Percentiles rank a stretch among this genome's conserved stretches.
Conservation (phyloP, 1,140 invertebrate species). For the Tribolium madens region DNA sequence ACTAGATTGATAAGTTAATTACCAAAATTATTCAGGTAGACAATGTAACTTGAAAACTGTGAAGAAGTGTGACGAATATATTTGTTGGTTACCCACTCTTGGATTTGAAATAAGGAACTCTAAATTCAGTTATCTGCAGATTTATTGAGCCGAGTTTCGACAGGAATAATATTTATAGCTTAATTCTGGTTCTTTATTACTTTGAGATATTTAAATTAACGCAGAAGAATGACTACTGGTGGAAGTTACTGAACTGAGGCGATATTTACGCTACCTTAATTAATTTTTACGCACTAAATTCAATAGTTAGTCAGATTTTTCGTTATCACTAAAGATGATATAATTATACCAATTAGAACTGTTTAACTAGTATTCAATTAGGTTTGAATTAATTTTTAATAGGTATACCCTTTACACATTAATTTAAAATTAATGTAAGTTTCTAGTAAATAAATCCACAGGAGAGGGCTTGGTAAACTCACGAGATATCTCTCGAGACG, state of each 20-base stretch:
- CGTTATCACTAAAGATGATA: too few relatives aligned
- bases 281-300: too few relatives aligned
- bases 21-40: background rate
- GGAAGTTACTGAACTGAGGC: background rate
- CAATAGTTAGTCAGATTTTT: too few relatives aligned
- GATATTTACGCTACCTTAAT: slow-evolving; percentile 39
- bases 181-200: slow-evolving; percentile 58
- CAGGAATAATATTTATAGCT: slow-evolving; percentile 56
- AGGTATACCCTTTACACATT: background rate
- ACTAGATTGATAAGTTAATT: slow-evolving; percentile 23
- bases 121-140: slow-evolving; percentile 55
- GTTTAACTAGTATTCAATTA: too few relatives aligned
- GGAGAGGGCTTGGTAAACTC: slow-evolving; percentile 6
- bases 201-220: slow-evolving; percentile 56
- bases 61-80: slow-evolving; percentile 2
- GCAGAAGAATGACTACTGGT: slow-evolving; percentile 41
- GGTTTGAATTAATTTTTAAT: slow-evolving; percentile 10
- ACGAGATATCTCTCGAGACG: slow-evolving; percentile 22
- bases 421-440: slow-evolving; percentile 38
- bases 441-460: slow-evolving; percentile 22
- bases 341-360: too few relatives aligned
- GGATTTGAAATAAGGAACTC: slow-evolving; percentile 47
- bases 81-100: slow-evolving; percentile 11
- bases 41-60: background rate
- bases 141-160: slow-evolving; percentile 56